These are phyloP conservation scores for Tigriopus californicus DNA, from an alignment of 2,888 invertebrate species.

Conservation along the genomic window DNA sequence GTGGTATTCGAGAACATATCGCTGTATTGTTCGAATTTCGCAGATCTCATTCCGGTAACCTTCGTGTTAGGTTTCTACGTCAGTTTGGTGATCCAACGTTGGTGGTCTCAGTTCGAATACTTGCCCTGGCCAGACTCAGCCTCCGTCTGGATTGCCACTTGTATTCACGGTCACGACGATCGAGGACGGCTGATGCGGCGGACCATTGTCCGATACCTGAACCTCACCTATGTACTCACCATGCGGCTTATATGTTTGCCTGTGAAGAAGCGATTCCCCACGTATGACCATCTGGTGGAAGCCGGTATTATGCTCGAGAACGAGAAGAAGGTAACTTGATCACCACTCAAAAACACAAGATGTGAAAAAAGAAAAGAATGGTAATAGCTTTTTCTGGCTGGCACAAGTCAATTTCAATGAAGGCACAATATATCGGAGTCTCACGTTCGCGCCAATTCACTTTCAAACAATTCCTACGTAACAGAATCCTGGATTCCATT, in stretches of 20 bases:
- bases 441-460: too few relatives aligned
- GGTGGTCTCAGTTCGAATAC: neutral
- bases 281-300: conserved; percentile 19
- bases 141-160: neutral
- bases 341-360: too few relatives aligned
- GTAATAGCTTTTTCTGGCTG: too few relatives aligned
- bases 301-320: conserved; percentile 16
- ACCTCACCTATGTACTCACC: conserved; percentile 17
- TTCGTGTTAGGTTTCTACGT: neutral
- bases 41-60: neutral
- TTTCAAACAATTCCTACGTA: too few relatives aligned
- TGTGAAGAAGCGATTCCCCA: conserved; percentile 20
- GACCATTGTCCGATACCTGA: conserved; percentile 18
- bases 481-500: too few relatives aligned
- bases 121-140: neutral
- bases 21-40: neutral
- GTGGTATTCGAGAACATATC: neutral
- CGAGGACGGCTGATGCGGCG: conserved; percentile 18
- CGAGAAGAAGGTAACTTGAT: neutral
- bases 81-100: neutral
- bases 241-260: conserved; percentile 16
- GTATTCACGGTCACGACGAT: neutral
- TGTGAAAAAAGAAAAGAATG: too few relatives aligned
- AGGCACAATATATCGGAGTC: too few relatives aligned
- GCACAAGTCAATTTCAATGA: too few relatives aligned